A percentile compares a stretch with the other conserved stretches of the same genome.
phyloP scores from a whole-genome alignment of 2,888 invertebrate genomes.

The Epirrhoe alternata region DNA sequence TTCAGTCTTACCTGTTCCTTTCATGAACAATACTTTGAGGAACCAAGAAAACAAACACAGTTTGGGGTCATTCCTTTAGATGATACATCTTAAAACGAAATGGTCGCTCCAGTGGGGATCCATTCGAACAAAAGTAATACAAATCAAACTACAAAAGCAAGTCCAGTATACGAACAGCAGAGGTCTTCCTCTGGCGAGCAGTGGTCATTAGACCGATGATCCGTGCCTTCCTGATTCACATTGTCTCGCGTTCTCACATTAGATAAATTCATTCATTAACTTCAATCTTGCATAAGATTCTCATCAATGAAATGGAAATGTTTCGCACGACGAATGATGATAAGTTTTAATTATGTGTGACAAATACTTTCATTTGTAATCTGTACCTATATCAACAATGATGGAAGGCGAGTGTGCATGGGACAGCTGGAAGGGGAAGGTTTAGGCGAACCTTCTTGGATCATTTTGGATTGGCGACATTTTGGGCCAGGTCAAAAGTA shows the following conservation, averaged over 20 bases:
- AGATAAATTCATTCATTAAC: slow-evolving; percentile 52
- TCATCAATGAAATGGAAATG: slow-evolving; percentile 19
- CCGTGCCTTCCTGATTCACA: slow-evolving; percentile 73
- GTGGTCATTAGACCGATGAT: slow-evolving; percentile 75
- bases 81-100: too few relatives aligned
- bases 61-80: too few relatives aligned
- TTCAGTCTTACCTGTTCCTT: too few relatives aligned
- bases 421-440: too few relatives aligned
- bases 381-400: background rate
- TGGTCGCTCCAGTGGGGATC: too few relatives aligned
- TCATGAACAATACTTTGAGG: too few relatives aligned
- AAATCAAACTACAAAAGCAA: background rate
- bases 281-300: slow-evolving; percentile 38
- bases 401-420: too few relatives aligned
- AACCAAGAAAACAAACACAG: too few relatives aligned
- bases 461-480: too few relatives aligned
- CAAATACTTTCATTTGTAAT: background rate
- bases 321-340: slow-evolving; percentile 8
- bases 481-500: too few relatives aligned
- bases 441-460: too few relatives aligned
- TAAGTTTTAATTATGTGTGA: background rate
- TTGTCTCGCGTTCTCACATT: slow-evolving; percentile 76
- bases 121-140: background rate
- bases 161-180: slow-evolving; percentile 5
- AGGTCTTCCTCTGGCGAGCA: slow-evolving; percentile 46